phyloP scores from a whole-genome alignment of 2,888 invertebrate species.

The Pterostichus madidus region DNA sequence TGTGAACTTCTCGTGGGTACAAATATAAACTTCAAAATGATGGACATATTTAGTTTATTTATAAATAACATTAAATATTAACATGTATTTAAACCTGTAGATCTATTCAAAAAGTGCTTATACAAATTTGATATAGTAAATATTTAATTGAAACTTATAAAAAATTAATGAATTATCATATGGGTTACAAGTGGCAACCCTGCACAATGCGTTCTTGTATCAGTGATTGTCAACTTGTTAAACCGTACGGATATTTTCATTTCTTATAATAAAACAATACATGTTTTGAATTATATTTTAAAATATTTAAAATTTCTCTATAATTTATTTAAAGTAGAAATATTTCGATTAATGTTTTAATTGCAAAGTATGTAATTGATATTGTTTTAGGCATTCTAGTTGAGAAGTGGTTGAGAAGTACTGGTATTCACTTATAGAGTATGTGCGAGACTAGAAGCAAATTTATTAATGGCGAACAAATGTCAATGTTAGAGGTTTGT shows the following conservation, averaged over 20 bases:
- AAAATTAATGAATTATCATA: neutral
- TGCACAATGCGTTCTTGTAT: conserved; percentile 10
- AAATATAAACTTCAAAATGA: conserved; percentile 23
- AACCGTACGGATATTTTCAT: too few species aligned
- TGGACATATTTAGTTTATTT: neutral
- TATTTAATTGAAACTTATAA: conserved; percentile 5
- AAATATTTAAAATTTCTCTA: too few species aligned
- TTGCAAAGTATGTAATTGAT: too few species aligned
- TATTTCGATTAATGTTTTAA: too few species aligned
- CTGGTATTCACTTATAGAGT: conserved; percentile 32
- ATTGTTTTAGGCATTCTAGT: neutral
- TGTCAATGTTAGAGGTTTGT: conserved; percentile 50
- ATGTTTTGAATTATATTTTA: too few species aligned
- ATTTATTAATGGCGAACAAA: conserved; percentile 62
- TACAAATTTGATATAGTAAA: conserved; percentile 13
- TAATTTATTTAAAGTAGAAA: too few species aligned
- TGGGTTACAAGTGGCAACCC: conserved; percentile 16
- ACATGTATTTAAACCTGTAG: conserved; percentile 10
- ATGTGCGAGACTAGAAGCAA: conserved; percentile 38
- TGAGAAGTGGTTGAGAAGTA: neutral
- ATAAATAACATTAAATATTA: neutral
- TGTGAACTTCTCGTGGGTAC: conserved; percentile 40
- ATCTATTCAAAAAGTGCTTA: neutral
- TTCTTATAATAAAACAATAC: too few species aligned
- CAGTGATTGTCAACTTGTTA: neutral